These are phyloP conservation scores for Quadroppia sp. DNA, from an alignment of 2,888 invertebrate species.

Conservation along the genomic window DNA sequence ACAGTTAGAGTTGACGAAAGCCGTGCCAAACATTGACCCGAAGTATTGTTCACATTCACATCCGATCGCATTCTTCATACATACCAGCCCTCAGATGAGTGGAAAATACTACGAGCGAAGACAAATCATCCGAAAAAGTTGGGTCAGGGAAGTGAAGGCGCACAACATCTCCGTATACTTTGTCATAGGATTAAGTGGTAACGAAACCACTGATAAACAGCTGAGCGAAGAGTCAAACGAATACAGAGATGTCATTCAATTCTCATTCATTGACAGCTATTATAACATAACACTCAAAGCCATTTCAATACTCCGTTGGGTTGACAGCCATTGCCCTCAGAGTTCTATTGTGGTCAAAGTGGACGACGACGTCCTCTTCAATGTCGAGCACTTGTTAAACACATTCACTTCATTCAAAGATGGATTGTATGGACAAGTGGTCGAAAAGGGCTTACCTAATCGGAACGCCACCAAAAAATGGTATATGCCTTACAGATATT, in stretches of 20 bases:
- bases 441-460: background rate
- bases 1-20: no score
- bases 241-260: background rate
- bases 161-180: background rate
- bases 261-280: background rate
- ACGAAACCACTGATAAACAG: background rate
- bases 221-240: background rate
- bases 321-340: background rate
- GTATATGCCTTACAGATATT: conserved; percentile 3
- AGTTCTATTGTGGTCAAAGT: background rate
- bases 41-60: background rate
- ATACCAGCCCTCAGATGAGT: background rate
- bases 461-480: conserved; percentile 17
- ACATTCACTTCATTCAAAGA: background rate
- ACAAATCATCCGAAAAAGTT: background rate
- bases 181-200: background rate
- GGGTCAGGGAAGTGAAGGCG: background rate
- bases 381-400: background rate
- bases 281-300: background rate
- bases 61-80: background rate
- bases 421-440: conserved; percentile 1
- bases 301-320: background rate
- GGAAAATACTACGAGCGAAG: background rate
- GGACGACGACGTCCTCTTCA: background rate
- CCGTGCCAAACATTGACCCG: no score